phyloP scores from a whole-genome alignment of 2,797 vertebrate genomes.

The Kryptopterus vitreolus region DNA sequence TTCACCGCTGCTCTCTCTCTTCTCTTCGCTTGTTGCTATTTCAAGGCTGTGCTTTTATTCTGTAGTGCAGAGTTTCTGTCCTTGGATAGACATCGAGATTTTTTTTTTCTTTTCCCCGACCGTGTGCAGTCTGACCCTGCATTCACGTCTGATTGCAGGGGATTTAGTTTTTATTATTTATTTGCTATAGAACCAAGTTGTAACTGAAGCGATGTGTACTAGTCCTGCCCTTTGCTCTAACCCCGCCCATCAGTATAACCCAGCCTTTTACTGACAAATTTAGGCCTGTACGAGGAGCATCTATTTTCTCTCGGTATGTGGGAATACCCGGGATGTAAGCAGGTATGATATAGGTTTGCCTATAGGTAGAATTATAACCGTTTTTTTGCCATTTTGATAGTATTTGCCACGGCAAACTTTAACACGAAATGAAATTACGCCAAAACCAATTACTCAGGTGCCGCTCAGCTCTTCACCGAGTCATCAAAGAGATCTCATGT shows the following conservation, averaged over 20 bases:
- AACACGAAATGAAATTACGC: not conserved
- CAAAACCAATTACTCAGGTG: too few species aligned
- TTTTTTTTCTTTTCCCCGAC: not conserved
- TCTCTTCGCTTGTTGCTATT: not conserved
- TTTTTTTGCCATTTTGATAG: too few species aligned
- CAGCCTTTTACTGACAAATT: not conserved
- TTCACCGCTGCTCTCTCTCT: not conserved
- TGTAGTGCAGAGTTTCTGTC: constrained; percentile 6
- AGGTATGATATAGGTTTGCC: not conserved
- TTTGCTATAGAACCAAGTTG: not conserved
- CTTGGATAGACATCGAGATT: constrained; percentile 12
- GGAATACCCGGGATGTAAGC: not conserved
- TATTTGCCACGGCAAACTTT: not conserved
- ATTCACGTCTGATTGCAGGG: not conserved
- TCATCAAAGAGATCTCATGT: too few species aligned
- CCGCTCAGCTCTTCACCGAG: too few species aligned
- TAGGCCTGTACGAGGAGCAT: not conserved
- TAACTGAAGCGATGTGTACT: constrained; percentile 22
- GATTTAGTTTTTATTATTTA: constrained; percentile 9
- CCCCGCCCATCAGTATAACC: not conserved
- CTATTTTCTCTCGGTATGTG: not conserved
- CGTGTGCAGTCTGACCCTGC: not conserved
- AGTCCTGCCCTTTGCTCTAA: constrained; percentile 7
- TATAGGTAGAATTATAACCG: not conserved
- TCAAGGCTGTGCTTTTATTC: not conserved